Conservation (phyloP, 2,797 vertebrate species). For the Pachyuromys duprasi region DNA sequence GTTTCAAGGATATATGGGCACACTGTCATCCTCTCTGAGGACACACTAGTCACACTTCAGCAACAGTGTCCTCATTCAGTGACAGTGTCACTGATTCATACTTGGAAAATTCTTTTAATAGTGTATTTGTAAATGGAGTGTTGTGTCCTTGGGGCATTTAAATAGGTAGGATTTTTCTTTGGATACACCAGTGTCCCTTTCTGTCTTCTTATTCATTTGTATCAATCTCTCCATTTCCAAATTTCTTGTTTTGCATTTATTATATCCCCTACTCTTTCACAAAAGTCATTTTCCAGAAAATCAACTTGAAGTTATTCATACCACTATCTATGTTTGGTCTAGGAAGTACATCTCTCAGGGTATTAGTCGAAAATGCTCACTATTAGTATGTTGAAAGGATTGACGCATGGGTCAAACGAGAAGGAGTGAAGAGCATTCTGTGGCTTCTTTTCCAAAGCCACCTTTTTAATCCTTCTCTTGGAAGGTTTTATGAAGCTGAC, state of each 20-base stretch:
- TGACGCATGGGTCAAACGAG: neutral
- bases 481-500: neutral
- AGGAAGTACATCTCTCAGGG: neutral
- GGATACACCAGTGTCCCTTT: neutral
- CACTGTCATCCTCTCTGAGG: neutral
- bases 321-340: neutral
- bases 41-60: neutral
- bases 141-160: neutral
- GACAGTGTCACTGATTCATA: neutral
- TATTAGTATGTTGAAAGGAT: neutral
- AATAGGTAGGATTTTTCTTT: neutral
- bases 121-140: neutral
- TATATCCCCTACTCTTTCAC: neutral
- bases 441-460: neutral
- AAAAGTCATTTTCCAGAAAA: neutral
- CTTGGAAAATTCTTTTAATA: neutral
- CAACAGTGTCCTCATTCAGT: neutral
- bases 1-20: neutral
- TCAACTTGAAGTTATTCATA: neutral
- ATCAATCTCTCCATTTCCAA: neutral
- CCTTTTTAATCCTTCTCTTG: neutral
- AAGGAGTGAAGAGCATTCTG: neutral
- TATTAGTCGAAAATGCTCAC: neutral
- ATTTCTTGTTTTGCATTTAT: neutral
- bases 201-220: neutral